Evolutionary conservation across 1,140 invertebrate genomes (phyloP).

Genomic region (Triops cancriformis): DNA sequence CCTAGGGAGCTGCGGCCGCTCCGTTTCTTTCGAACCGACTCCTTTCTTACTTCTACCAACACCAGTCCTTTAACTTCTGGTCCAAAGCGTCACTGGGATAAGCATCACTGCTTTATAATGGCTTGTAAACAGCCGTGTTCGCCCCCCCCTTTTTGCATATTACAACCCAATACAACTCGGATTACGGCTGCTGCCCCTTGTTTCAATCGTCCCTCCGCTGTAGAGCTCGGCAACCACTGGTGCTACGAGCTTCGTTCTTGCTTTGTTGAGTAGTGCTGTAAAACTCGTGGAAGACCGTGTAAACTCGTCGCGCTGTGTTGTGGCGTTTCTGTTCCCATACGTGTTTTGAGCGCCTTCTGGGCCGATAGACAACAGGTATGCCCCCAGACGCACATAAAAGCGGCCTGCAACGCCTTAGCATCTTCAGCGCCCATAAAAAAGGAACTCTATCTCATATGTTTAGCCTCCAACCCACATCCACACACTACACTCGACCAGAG

Average conservation of each 20-base stretch:
- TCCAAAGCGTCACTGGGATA: not conserved
- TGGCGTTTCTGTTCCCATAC: not conserved
- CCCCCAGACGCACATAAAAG: constrained; percentile 2
- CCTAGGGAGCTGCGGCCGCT: not conserved
- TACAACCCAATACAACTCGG: not conserved
- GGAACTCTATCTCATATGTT: not conserved
- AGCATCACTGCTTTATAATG: not conserved
- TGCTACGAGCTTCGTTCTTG: too few relatives aligned
- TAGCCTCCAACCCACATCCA: not conserved
- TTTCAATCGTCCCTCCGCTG: not conserved
- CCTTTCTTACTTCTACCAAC: too few relatives aligned
- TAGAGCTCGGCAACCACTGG: too few relatives aligned
- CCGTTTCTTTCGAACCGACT: too few relatives aligned
- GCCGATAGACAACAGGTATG: not conserved
- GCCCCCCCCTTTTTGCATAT: constrained; percentile 7
- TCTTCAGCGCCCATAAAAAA: not conserved
- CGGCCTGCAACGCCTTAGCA: not conserved
- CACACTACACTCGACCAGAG: not conserved
- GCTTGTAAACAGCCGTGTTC: constrained; percentile 4
- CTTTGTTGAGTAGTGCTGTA: too few relatives aligned
- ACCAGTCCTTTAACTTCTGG: not conserved
- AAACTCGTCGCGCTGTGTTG: not conserved
- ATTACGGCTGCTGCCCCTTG: not conserved
- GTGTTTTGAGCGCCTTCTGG: too few relatives aligned
- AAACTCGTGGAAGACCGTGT: too few relatives aligned